Conservation (phyloP, 2,888 invertebrate species). For the Eupithecia subumbrata region DNA sequence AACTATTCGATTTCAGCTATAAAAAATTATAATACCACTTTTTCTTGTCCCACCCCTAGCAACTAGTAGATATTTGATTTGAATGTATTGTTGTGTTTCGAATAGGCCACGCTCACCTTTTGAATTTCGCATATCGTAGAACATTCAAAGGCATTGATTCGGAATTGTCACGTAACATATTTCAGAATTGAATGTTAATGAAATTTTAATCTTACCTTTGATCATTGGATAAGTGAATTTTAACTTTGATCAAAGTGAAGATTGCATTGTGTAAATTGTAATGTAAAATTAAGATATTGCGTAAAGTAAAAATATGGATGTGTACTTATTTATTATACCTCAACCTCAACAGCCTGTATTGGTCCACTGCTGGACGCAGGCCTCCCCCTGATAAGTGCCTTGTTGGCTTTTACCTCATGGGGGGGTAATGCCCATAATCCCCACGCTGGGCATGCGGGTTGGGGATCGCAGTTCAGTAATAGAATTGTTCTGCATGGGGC, state of each 20-base stretch:
- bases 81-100: constrained; percentile 41
- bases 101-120: constrained; percentile 42
- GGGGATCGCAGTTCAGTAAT: no score
- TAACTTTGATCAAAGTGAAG: not conserved
- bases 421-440: no score
- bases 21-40: not conserved
- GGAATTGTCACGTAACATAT: constrained; percentile 31
- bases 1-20: no score
- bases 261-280: not conserved
- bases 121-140: constrained; percentile 7
- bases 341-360: no score
- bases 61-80: constrained; percentile 44
- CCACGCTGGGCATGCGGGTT: no score
- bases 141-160: constrained; percentile 26
- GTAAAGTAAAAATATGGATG: no score
- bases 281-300: not conserved
- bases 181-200: constrained; percentile 19
- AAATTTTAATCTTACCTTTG: constrained; percentile 22
- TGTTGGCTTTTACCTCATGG: no score
- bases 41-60: constrained; percentile 23
- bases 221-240: constrained; percentile 8
- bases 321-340: no score
- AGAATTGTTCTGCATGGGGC: no score
- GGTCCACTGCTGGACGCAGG: no score
- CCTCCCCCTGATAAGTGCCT: no score